Evolutionary conservation across 2,888 invertebrate species (phyloP).

Genomic region (Creontiades dilutus): DNA sequence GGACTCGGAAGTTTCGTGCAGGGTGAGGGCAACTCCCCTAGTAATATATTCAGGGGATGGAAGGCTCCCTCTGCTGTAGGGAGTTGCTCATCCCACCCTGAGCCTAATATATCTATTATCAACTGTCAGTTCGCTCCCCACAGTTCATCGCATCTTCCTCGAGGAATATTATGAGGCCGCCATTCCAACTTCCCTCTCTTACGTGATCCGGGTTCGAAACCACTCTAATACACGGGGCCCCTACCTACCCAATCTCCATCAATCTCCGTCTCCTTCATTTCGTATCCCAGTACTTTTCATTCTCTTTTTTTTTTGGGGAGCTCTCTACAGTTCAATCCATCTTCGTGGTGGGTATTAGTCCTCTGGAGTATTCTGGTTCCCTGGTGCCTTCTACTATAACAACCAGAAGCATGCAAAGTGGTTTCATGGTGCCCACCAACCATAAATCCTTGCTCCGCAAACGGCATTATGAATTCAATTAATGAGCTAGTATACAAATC

Average conservation of each 20-base stretch:
- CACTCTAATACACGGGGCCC: conserved; percentile 1
- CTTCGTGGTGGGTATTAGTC: too few species aligned
- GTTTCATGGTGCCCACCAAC: too few species aligned
- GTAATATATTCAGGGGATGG: conserved; percentile 62
- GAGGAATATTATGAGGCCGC: conserved; percentile 38
- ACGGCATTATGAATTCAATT: too few species aligned
- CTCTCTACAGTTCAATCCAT: not conserved
- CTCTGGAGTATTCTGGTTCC: too few species aligned
- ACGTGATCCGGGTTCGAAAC: conserved; percentile 51
- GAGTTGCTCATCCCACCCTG: not conserved
- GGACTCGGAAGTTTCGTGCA: not conserved
- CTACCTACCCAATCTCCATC: conserved; percentile 24
- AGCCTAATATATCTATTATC: conserved; percentile 67
- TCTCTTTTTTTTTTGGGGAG: not conserved
- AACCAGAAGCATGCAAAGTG: too few species aligned
- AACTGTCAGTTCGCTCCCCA: conserved; percentile 49
- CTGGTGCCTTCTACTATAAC: too few species aligned
- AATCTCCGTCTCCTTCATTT: conserved; percentile 32
- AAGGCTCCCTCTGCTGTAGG: conserved; percentile 13
- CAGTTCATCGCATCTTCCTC: conserved; percentile 10
- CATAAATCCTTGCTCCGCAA: too few species aligned
- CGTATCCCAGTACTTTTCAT: not conserved
- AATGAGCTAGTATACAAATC: too few species aligned
- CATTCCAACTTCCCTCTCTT: conserved; percentile 49
- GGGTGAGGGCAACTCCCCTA: not conserved